phyloP scores from a whole-genome alignment of 2,888 invertebrate species.

The Malacosoma neustria region DNA sequence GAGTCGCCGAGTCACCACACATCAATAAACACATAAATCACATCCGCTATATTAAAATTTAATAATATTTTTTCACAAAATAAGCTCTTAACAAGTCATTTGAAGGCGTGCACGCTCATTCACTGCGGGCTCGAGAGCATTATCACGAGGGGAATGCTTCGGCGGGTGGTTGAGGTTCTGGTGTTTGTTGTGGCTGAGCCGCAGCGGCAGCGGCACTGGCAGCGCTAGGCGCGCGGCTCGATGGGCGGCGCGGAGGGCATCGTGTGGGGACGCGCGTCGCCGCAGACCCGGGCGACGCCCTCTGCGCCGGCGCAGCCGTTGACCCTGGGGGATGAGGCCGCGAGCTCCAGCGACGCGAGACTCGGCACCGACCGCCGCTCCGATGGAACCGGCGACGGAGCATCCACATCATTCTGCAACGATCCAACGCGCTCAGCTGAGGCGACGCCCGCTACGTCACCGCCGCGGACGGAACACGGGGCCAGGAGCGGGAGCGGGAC shows the following conservation, averaged over 20 bases:
- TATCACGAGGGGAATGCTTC: constrained; percentile 16
- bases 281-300: constrained; percentile 2
- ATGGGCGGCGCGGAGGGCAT: constrained; percentile 8
- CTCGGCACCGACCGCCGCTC: constrained; percentile 42
- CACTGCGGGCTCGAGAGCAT: constrained; percentile 15
- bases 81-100: background rate
- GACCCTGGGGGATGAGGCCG: constrained; percentile 9
- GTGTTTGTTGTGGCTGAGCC: constrained; percentile 13
- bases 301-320: constrained; percentile 8
- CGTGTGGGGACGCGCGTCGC: constrained; percentile 5
- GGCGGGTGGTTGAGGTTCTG: background rate
- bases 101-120: background rate
- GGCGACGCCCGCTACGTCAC: constrained; percentile 55
- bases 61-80: background rate
- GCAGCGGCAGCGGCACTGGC: constrained; percentile 18
- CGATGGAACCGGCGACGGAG: constrained; percentile 60
- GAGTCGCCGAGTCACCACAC: background rate
- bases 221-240: constrained; percentile 24
- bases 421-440: constrained; percentile 66
- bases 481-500: constrained; percentile 14
- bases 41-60: constrained; percentile 1
- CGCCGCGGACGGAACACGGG: constrained; percentile 12
- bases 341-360: constrained; percentile 33
- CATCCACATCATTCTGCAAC: constrained; percentile 73
- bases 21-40: background rate